Evolutionary conservation across 2,797 vertebrate genomes (phyloP).

Genomic region (Parauchenoglanis ngamensis): DNA sequence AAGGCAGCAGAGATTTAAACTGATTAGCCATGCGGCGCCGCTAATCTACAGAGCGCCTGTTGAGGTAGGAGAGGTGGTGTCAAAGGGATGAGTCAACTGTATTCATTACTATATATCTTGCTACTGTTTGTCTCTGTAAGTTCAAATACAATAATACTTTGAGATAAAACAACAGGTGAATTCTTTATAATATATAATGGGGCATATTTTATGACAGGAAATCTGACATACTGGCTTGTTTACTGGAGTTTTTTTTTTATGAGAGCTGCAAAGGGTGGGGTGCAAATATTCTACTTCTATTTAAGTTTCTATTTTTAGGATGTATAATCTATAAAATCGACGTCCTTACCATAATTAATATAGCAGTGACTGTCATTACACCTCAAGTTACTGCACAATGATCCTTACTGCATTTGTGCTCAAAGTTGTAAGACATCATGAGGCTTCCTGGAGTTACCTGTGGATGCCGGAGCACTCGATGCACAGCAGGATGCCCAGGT

Average conservation of each 20-base stretch:
- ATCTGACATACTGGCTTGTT: neutral
- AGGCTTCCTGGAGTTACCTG: slow-evolving; percentile 74
- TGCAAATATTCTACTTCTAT: neutral
- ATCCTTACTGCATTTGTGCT: neutral
- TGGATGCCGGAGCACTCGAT: slow-evolving; percentile 98
- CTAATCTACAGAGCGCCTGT: slow-evolving; percentile 48
- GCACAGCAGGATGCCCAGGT: slow-evolving; percentile 95
- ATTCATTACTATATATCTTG: neutral
- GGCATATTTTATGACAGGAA: neutral
- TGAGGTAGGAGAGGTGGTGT: slow-evolving; percentile 33
- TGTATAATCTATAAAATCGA: neutral
- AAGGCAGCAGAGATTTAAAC: slow-evolving; percentile 18
- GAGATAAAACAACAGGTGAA: neutral
- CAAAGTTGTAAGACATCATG: neutral
- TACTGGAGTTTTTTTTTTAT: neutral
- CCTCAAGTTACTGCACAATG: neutral
- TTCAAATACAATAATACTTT: neutral
- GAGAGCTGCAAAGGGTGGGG: neutral
- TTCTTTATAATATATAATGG: neutral
- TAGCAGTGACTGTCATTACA: neutral
- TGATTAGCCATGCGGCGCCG: slow-evolving; percentile 43
- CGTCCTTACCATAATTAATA: neutral
- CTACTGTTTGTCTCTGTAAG: neutral
- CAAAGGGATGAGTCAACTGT: slow-evolving; percentile 7
- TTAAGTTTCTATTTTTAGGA: neutral